Evolutionary conservation across 2,113 vertebrate genomes (phyloP).

Genomic region (Ailuropoda melanoleuca): DNA sequence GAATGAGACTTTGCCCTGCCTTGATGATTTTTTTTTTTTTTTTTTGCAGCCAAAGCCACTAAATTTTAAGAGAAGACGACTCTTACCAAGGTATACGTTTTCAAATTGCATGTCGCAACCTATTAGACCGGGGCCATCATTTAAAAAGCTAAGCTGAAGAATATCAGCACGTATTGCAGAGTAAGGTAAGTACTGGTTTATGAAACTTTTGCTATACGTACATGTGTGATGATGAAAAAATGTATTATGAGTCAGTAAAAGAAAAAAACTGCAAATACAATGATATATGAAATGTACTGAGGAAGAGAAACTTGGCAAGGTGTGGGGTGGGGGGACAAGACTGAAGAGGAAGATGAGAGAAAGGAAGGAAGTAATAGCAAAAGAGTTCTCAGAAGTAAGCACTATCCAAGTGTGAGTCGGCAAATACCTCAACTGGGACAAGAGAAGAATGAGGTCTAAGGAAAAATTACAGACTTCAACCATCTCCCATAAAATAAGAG

Average conservation of each 20-base stretch:
- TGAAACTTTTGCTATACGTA: neutral
- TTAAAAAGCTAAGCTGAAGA: slow-evolving; percentile 5
- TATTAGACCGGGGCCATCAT: neutral
- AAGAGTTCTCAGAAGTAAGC: slow-evolving; percentile 17
- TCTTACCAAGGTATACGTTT: neutral
- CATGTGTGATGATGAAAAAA: neutral
- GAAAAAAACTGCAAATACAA: neutral
- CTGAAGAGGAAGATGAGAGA: neutral
- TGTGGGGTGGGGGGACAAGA: neutral
- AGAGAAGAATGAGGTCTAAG: neutral
- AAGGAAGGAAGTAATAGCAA: slow-evolving; percentile 2
- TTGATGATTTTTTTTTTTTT: neutral
- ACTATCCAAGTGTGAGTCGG: neutral
- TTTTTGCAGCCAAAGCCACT: neutral
- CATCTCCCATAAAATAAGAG: neutral
- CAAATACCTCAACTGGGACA: neutral
- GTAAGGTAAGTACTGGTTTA: neutral
- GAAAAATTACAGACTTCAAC: neutral
- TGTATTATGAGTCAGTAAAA: neutral
- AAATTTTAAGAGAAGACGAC: neutral
- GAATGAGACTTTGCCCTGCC: neutral
- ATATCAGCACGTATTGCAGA: neutral
- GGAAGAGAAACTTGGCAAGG: slow-evolving; percentile 15
- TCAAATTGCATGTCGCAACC: neutral
- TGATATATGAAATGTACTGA: neutral